A percentile compares a stretch with the other conserved stretches of the same genome.
These are phyloP conservation scores for Crotalus adamanteus DNA, from an alignment of 2,797 vertebrate genomes.

Conservation along the genomic window DNA sequence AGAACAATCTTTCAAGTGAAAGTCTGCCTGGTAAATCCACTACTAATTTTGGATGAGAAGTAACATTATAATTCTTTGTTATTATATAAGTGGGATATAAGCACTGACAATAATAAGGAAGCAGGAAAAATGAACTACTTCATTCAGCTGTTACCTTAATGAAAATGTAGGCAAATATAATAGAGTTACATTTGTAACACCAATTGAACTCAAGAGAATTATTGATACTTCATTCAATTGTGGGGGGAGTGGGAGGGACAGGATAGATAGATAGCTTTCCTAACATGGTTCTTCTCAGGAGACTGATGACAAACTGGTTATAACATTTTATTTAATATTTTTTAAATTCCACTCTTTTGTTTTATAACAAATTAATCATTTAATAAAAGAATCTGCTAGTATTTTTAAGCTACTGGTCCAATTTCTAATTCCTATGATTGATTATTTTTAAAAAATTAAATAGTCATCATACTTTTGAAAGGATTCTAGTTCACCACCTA, in stretches of 20 bases:
- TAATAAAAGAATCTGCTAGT: background rate
- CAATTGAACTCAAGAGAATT: background rate
- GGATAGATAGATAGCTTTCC: background rate
- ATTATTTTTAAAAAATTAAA: background rate
- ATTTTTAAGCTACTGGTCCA: constrained; percentile 19
- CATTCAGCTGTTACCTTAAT: background rate
- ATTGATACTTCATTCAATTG: background rate
- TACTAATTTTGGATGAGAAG: background rate
- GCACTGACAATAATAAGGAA: background rate
- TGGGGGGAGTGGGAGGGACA: background rate
- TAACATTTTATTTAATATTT: constrained; percentile 23
- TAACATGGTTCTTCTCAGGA: background rate
- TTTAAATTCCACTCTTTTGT: background rate
- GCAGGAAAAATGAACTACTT: background rate
- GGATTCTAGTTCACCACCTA: background rate
- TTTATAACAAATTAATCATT: background rate
- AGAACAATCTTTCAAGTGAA: background rate
- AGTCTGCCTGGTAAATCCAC: background rate
- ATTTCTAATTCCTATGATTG: background rate
- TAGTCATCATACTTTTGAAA: constrained; percentile 31
- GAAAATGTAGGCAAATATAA: background rate
- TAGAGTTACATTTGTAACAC: background rate
- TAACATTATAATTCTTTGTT: background rate
- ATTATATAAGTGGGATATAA: background rate
- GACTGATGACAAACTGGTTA: constrained; percentile 13